These are phyloP conservation scores for Drosophila athabasca DNA, from an alignment of 1,140 invertebrate genomes.

Conservation along the genomic window DNA sequence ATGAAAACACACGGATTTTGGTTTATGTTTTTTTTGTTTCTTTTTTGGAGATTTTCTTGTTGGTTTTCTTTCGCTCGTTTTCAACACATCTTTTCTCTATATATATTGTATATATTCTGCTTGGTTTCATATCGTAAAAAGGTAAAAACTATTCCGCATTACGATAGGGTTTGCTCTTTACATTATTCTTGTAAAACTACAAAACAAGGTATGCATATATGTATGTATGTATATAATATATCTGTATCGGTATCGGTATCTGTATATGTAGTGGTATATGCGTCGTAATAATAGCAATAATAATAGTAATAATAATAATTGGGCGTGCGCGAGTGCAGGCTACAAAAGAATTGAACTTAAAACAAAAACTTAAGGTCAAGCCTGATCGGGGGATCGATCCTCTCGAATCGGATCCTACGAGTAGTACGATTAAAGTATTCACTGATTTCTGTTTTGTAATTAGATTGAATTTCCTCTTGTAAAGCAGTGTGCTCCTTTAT, in stretches of 20 bases:
- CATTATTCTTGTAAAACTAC: slow-evolving; percentile 72
- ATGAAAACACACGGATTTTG: slow-evolving; percentile 61
- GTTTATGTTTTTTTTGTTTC: slow-evolving; percentile 63
- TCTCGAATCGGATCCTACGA: slow-evolving; percentile 1
- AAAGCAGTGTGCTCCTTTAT: slow-evolving; percentile 25
- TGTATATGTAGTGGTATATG: slow-evolving; percentile 10
- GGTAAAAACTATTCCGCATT: slow-evolving; percentile 62
- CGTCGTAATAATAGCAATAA: slow-evolving; percentile 1
- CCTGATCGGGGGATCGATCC: too few relatives aligned
- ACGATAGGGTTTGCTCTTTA: slow-evolving; percentile 60
- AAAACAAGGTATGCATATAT: slow-evolving; percentile 70
- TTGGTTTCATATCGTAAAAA: slow-evolving; percentile 58
- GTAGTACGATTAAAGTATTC: slow-evolving; percentile 71
- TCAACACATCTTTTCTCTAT: slow-evolving; percentile 72
- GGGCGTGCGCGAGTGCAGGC: slow-evolving; percentile 37
- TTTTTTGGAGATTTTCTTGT: slow-evolving; percentile 41
- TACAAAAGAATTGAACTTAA: slow-evolving; percentile 22
- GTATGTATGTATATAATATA: slow-evolving; percentile 50
- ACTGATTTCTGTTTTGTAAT: slow-evolving; percentile 57
- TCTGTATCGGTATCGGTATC: neutral
- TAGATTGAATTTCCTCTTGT: slow-evolving; percentile 19
- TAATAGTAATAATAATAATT: slow-evolving; percentile 40
- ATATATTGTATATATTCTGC: slow-evolving; percentile 61
- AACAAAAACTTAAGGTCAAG: slow-evolving; percentile 11
- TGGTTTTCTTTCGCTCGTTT: slow-evolving; percentile 40